Base-by-base conservation (phyloP, 1,140 invertebrate species). In the Bombus haemorrhoidalis region DNA sequence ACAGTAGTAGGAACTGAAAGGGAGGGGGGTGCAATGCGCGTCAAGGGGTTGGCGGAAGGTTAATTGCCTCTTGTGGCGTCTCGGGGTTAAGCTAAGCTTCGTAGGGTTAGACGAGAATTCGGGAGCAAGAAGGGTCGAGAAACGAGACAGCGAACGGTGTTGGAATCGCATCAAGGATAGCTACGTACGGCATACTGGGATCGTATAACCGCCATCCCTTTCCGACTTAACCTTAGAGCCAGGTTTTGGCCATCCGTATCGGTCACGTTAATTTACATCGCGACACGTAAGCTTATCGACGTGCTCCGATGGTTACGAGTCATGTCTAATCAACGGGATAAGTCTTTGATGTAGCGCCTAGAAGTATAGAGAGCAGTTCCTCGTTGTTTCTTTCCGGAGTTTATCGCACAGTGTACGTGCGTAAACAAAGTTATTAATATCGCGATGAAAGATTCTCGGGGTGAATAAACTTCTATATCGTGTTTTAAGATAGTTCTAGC, bases 51-150 rank as follows among this genome's bases (percentile, higher is more conserved):
- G 92, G 89, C 87, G 83, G 87, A 92, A 93, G 94, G 92, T 95
- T 95, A 94, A 95, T 95, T 95, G 93, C 92, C 94, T 94, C 93
- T 94, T 93, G 93, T 92, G 93, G 92, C 90, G 85, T 93, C 92
- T 94, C 92, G 86, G 87, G 89, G 87, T 91, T 93, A 90, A 92
- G 90, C 89, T 91, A 91, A 91, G 89, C 92, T 92, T 86, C 81
- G 90, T 87, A 68, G 91, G 90, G 81, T 92, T 81, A 84, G 80
- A 75, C 72, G 86, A 81, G 80, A 79, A 82, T 85, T 74, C 87
- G 74, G 75, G 81, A 87, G 84, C 81, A 82, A 81, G 81, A 83
- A 83, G 81, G 74, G 37, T 18, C 53, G 64, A 62, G 39, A 75
- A 76, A 81, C 37, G 75, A 75, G 69, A 64, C 80, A 81, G 75